phyloP scores from a whole-genome alignment of 2,888 invertebrate species.

The Caenorhabditis uteleia region DNA sequence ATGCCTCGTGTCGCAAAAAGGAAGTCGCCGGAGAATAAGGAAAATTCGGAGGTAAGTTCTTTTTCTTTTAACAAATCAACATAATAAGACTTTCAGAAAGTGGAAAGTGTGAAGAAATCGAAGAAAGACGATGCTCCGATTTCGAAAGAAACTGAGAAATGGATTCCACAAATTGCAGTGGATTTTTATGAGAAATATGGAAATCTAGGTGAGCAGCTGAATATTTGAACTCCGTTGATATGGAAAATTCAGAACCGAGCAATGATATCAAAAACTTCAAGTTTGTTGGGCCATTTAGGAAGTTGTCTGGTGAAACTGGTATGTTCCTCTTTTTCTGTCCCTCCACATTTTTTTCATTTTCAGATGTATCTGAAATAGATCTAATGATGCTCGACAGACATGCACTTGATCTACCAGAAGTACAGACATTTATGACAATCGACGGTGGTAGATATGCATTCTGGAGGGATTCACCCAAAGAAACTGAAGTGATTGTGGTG shows the following conservation, averaged over 20 bases:
- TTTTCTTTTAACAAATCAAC: too few species aligned
- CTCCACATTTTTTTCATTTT: too few species aligned
- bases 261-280: background rate
- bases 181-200: constrained; percentile 13
- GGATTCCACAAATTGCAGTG: constrained; percentile 18
- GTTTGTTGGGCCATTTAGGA: constrained; percentile 81
- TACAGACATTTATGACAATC: constrained; percentile 75
- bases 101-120: background rate
- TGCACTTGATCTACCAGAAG: constrained; percentile 91
- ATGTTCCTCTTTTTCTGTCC: too few species aligned
- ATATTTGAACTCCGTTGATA: too few species aligned
- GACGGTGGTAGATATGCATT: constrained; percentile 49
- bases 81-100: constrained; percentile 1
- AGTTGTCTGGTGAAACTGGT: constrained; percentile 73
- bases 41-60: too few species aligned
- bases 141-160: constrained; percentile 2
- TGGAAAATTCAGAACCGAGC: background rate
- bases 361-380: constrained; percentile 9
- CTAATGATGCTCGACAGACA: constrained; percentile 74
- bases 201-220: background rate
- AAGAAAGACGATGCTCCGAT: background rate
- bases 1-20: too few species aligned
- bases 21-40: background rate
- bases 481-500: background rate
- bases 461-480: constrained; percentile 50